Base-by-base conservation (phyloP, 92 coral and sea anemone species). In the Phenganax marumi region DNA sequence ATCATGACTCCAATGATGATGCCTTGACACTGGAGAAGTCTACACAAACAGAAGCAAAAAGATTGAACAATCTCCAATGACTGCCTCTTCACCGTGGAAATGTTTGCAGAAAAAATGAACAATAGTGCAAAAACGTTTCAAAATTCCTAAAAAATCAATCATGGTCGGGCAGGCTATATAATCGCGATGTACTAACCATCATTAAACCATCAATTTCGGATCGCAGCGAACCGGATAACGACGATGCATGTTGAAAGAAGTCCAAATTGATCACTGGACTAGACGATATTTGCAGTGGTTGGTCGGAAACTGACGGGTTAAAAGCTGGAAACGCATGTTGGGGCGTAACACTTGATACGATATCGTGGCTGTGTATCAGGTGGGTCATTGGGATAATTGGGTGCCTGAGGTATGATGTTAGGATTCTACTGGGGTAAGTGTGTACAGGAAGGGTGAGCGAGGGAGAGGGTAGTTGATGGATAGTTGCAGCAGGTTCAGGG, bases 271-370 rank as follows among this genome's bases (percentile, higher is more conserved):
- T 6, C 52, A 48, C 18, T 39, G 76, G 76, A 48, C 76, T 70
- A 23, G 76, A 70, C 3, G 76, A 52, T 8, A 70, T 70, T 19
- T 70, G 76, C 18, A 33, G n/a, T 7, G 76, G 54, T 70, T 70
- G 76, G 11, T 12, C 11, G 43, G n/a, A 11, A 19, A 23, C 18
- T 43, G 76, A 21, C 3, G 14, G 39, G 5, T n/a, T 21, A 8
- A 65, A 7, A 9, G 39, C 10, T 17, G 71, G 71, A 17, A 7
- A 21, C 39, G 39, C 39, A 8, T 10, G 33, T n/a, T 10, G 71
- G 14, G 71, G 71, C 26, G 39, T 65, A 12, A 65, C 9, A n/a
- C n/a, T n/a, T n/a, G n/a, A n/a, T n/a, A n/a, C n/a, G n/a, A n/a
- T n/a, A n/a, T n/a, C n/a, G n/a, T n/a, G n/a, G n/a, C n/a, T n/a